Evolutionary conservation across 1,140 invertebrate species (phyloP).

Genomic region (Lucilia sericata): DNA sequence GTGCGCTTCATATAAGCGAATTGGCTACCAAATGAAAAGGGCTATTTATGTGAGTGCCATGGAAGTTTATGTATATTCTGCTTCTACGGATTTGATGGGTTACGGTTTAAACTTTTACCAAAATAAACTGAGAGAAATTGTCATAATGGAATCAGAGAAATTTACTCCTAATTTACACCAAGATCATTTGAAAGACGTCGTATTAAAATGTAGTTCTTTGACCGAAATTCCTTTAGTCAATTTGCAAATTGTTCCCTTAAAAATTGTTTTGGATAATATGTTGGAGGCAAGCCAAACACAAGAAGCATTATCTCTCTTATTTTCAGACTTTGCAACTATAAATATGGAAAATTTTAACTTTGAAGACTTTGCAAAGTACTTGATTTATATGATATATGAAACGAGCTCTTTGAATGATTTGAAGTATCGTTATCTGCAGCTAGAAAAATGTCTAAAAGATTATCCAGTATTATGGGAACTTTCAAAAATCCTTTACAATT

Average conservation of each 20-base stretch:
- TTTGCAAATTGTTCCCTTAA: slow-evolving; percentile 56
- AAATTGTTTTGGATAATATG: slow-evolving; percentile 52
- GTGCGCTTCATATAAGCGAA: slow-evolving; percentile 57
- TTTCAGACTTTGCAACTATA: slow-evolving; percentile 44
- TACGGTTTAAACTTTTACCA: slow-evolving; percentile 63
- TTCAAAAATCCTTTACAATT: slow-evolving; percentile 10
- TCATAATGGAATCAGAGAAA: slow-evolving; percentile 51
- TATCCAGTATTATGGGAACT: neutral
- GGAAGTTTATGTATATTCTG: slow-evolving; percentile 66
- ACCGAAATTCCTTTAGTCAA: slow-evolving; percentile 56
- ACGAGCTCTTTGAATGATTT: slow-evolving; percentile 53
- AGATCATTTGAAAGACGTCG: slow-evolving; percentile 49
- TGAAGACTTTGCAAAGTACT: slow-evolving; percentile 41
- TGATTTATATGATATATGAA: slow-evolving; percentile 59
- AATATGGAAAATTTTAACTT: slow-evolving; percentile 31
- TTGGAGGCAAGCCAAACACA: slow-evolving; percentile 47
- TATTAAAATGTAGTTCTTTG: slow-evolving; percentile 56
- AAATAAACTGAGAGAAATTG: slow-evolving; percentile 63
- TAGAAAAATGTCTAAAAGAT: slow-evolving; percentile 51
- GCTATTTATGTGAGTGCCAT: slow-evolving; percentile 64
- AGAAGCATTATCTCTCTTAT: slow-evolving; percentile 47
- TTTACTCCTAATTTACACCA: neutral
- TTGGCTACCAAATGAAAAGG: slow-evolving; percentile 58
- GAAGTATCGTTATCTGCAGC: slow-evolving; percentile 54
- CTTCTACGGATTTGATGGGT: slow-evolving; percentile 63